Evolutionary conservation across 2,797 vertebrate species (phyloP).

Genomic region (Sebastes elongatus): DNA sequence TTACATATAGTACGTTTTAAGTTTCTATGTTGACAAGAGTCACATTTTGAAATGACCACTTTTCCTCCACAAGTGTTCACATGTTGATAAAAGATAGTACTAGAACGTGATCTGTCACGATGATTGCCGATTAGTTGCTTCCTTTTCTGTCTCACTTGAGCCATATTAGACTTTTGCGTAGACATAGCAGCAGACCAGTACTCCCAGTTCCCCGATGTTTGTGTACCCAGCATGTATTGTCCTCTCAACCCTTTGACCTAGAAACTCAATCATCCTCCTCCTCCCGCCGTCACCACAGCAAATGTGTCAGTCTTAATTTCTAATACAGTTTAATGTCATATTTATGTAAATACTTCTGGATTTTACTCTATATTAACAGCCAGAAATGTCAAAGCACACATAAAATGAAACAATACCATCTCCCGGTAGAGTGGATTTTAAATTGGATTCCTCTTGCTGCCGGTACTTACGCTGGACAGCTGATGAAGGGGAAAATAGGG

Average conservation of each 20-base stretch:
- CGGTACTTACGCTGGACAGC: slow-evolving; percentile 80
- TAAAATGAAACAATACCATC: slow-evolving; percentile 90
- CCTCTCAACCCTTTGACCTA: slow-evolving; percentile 75
- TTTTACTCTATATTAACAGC: slow-evolving; percentile 87
- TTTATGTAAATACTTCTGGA: slow-evolving; percentile 89
- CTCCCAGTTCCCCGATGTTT: slow-evolving; percentile 33
- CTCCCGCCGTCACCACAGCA: slow-evolving; percentile 67
- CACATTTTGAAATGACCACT: not conserved
- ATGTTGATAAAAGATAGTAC: not conserved
- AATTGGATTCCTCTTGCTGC: slow-evolving; percentile 87
- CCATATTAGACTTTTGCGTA: slow-evolving; percentile 12
- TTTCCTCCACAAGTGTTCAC: not conserved
- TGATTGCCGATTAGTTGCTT: not conserved
- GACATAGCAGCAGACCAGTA: slow-evolving; percentile 11
- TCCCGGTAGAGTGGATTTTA: slow-evolving; percentile 86
- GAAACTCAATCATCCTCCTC: slow-evolving; percentile 75
- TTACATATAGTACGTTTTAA: too few species aligned
- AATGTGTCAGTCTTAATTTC: slow-evolving; percentile 87
- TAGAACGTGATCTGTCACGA: not conserved
- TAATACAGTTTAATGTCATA: slow-evolving; percentile 88
- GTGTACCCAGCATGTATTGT: slow-evolving; percentile 45
- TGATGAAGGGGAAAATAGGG: slow-evolving; percentile 87
- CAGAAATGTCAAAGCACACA: slow-evolving; percentile 91
- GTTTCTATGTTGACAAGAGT: not conserved
- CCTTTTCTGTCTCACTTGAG: slow-evolving; percentile 17